These are phyloP conservation scores for Prolemur simus DNA, from an alignment of 2,113 vertebrate species.

Conservation along the genomic window DNA sequence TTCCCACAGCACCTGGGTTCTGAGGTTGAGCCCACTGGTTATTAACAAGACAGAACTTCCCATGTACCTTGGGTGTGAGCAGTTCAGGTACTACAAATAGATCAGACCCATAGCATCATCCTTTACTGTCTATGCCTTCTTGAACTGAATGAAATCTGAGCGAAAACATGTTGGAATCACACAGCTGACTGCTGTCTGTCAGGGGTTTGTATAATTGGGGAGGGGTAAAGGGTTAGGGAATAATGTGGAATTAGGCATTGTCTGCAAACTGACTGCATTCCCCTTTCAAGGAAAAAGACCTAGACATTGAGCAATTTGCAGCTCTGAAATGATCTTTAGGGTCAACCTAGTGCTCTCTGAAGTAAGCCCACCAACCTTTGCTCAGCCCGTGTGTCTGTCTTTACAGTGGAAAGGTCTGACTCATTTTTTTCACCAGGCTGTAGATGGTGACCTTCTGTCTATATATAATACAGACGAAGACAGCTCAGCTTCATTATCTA, in stretches of 20 bases:
- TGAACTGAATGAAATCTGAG: neutral
- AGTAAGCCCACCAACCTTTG: constrained; percentile 28
- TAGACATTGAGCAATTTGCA: neutral
- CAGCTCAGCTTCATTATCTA: neutral
- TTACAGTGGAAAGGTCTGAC: constrained; percentile 39
- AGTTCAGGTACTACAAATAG: neutral
- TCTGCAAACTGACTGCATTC: neutral
- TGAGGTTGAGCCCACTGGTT: neutral
- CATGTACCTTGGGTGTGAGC: neutral
- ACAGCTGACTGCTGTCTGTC: neutral
- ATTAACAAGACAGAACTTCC: neutral
- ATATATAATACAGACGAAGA: neutral
- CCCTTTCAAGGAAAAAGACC: constrained; percentile 33
- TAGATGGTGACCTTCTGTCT: neutral
- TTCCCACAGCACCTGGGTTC: neutral
- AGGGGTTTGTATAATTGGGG: neutral
- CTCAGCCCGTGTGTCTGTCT: constrained; percentile 29
- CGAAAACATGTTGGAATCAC: neutral
- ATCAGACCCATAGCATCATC: neutral
- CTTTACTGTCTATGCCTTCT: neutral
- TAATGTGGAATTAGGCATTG: neutral
- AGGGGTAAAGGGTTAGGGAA: neutral
- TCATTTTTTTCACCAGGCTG: constrained; percentile 47
- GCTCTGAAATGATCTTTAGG: constrained; percentile 42
- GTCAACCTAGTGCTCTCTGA: neutral